phyloP scores from a whole-genome alignment of 2,888 invertebrate genomes.

The Anorthoa munda region DNA sequence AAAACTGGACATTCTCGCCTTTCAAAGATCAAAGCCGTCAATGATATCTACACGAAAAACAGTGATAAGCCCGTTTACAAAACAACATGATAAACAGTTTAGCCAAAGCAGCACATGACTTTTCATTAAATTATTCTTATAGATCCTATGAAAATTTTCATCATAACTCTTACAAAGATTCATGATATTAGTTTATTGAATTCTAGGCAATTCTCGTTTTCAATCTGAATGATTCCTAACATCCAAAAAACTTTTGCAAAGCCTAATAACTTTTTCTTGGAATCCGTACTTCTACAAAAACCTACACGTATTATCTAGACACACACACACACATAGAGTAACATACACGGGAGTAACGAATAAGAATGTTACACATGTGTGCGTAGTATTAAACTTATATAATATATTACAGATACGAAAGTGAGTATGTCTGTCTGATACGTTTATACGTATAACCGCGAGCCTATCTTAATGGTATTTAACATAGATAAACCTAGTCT shows the following conservation, averaged over 20 bases:
- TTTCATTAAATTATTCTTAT: neutral
- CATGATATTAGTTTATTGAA: neutral
- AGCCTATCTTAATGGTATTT: too few relatives aligned
- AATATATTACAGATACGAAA: too few relatives aligned
- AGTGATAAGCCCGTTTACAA: too few relatives aligned
- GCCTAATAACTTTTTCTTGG: constrained; percentile 13
- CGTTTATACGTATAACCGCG: neutral
- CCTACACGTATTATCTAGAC: neutral
- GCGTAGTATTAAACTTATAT: too few relatives aligned
- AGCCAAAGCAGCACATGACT: too few relatives aligned
- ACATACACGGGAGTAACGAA: neutral
- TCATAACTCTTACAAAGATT: neutral
- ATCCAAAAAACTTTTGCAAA: neutral
- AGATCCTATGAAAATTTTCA: neutral
- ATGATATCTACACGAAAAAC: too few relatives aligned
- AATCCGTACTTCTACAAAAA: constrained; percentile 9
- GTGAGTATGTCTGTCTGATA: too few relatives aligned
- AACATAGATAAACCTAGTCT: neutral
- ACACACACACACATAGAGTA: neutral
- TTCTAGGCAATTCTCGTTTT: neutral
- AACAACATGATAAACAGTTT: too few relatives aligned
- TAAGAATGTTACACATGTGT: neutral
- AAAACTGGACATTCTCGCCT: too few relatives aligned
- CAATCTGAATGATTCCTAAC: constrained; percentile 5
- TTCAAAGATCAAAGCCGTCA: too few relatives aligned